Evolutionary conservation across 2,888 invertebrate genomes (phyloP).

Genomic region (Synergus laeviventris): DNA sequence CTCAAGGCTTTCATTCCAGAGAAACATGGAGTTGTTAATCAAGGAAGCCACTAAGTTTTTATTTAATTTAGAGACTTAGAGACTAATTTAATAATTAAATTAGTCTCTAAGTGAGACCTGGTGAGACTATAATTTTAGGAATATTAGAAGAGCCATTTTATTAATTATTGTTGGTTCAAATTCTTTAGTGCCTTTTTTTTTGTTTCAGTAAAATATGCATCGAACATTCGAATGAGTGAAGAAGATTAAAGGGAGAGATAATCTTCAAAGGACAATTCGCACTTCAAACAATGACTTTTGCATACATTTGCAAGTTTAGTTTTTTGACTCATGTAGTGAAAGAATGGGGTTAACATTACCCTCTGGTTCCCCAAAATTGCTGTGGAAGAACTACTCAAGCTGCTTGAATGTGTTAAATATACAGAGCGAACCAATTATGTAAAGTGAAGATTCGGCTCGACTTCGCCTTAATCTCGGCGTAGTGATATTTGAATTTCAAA

Average conservation of each 20-base stretch:
- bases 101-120: not conserved
- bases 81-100: too few species aligned
- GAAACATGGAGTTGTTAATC: too few species aligned
- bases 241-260: not conserved
- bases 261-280: not conserved
- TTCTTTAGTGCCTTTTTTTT: not conserved
- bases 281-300: not conserved
- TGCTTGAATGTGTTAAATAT: constrained; percentile 45
- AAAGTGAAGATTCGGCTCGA: constrained; percentile 50
- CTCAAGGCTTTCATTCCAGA: not conserved
- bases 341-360: not conserved
- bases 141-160: too few species aligned
- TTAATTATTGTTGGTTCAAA: too few species aligned
- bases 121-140: too few species aligned
- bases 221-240: not conserved
- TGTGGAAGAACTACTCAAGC: not conserved
- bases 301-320: too few species aligned
- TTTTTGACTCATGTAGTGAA: not conserved
- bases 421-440: constrained; percentile 51
- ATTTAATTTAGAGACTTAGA: too few species aligned
- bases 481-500: constrained; percentile 56
- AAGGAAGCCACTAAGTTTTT: too few species aligned
- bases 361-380: not conserved
- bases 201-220: not conserved
- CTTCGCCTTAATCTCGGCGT: constrained; percentile 45